Base-by-base conservation (phyloP, 2,797 vertebrate genomes). In the Phoebastria nigripes region DNA sequence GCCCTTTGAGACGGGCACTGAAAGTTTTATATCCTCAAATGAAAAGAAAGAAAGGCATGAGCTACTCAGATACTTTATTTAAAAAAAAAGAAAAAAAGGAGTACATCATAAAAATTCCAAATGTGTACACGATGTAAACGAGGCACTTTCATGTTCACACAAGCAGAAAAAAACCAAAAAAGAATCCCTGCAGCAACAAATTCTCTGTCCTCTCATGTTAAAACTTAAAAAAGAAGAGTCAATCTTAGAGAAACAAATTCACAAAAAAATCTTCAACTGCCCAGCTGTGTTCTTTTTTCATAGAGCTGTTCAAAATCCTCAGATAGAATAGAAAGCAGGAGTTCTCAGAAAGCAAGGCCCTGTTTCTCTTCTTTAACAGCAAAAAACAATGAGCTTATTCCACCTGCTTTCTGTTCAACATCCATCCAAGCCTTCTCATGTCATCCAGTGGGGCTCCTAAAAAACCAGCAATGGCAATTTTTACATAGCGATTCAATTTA, bases 381-480 rank as follows among this genome's bases (percentile, higher is more conserved):
- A 81, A 76, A 44, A 81, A 62, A 5, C 22, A 31, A 12, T 4
- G 8, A 20, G 4, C 15, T 4, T 39, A 41, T 39, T 56, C 67
- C 6, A 62, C 18, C 37, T 22, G 21, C 18, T 56, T 59, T 41
- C 31, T 73, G 25, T 39, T 54, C 59, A 55, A 44, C 33, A 41
- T 15, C 15, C 31, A 33, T 12, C 7, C 31, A 44, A 51, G 33
- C 20, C 28, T 67, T 61, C 35, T 61, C 33, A 12, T 11, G 31
- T 55, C 54, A 29, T 22, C 31, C 1, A 0, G 7, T 21, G 20
- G 14, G 15, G 8, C 3, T 6, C 11, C 20, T 47, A 26, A 35
- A 46, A 70, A 66, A 17, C 4, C 10, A 31, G 24, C 0, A 2
- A 26, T 10, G 12, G 20, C 17, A 46, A 69, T 39, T 52, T 58